phyloP scores from a whole-genome alignment of 2,797 vertebrate species.

The Cossypha niveicapilla region DNA sequence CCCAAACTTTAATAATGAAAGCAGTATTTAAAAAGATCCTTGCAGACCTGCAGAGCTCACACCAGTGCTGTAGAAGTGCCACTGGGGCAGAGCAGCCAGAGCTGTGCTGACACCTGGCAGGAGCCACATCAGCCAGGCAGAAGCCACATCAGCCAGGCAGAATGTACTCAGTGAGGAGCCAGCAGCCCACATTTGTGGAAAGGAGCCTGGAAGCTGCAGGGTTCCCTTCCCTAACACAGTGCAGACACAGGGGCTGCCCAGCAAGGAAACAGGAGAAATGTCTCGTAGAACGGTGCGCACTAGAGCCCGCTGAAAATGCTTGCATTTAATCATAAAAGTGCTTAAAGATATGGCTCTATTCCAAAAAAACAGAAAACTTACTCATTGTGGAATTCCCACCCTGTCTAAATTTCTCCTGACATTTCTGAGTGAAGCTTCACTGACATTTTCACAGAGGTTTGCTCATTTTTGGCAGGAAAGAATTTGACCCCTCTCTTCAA shows the following conservation, averaged over 20 bases:
- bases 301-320: neutral
- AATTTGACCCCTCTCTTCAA: slow-evolving; percentile 37
- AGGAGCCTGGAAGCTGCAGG: neutral
- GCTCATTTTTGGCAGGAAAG: slow-evolving; percentile 27
- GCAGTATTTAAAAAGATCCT: neutral
- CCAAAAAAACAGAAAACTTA: neutral
- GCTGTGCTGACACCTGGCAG: neutral
- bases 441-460: slow-evolving; percentile 42
- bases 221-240: neutral
- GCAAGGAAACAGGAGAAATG: neutral
- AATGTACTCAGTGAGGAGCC: fast-evolving
- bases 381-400: neutral
- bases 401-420: slow-evolving; percentile 9
- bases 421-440: slow-evolving; percentile 34
- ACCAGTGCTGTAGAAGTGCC: neutral
- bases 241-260: neutral
- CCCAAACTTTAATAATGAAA: neutral
- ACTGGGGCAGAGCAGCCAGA: neutral
- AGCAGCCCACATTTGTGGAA: neutral
- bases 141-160: neutral
- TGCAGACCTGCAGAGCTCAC: neutral
- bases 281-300: fast-evolving
- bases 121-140: neutral
- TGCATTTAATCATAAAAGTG: neutral
- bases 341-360: neutral